A percentile compares a stretch with the other conserved stretches of the same genome.
These are phyloP conservation scores for Branchinecta lindahli DNA, from an alignment of 1,140 invertebrate species.

Conservation along the genomic window DNA sequence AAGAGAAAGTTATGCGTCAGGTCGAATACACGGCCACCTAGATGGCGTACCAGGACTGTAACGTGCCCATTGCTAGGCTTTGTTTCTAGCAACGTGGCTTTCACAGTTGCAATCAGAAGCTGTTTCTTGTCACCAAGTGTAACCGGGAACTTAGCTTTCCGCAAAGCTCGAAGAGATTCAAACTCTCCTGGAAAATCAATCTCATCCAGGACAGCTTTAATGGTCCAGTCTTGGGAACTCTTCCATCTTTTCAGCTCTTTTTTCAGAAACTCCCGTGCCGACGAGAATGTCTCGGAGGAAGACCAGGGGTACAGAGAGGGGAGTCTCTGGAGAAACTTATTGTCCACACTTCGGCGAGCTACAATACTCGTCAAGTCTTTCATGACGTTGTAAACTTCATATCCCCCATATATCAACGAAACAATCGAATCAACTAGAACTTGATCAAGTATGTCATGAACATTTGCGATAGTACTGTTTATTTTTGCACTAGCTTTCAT, in stretches of 20 bases:
- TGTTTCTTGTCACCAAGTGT: neutral
- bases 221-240: neutral
- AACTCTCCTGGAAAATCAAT: neutral
- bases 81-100: neutral
- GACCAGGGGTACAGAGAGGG: neutral
- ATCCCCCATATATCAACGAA: neutral
- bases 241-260: neutral
- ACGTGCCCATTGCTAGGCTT: neutral
- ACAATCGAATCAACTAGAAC: neutral
- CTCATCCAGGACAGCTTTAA: neutral
- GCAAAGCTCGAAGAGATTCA: neutral
- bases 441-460: neutral
- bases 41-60: neutral
- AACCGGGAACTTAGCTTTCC: neutral
- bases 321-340: neutral
- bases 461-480: no score
- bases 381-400: neutral
- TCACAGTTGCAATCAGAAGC: neutral
- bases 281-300: neutral
- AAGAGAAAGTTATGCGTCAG: neutral
- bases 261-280: neutral
- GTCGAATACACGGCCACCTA: neutral
- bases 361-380: neutral
- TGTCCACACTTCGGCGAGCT: neutral
- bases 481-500: neutral